These are phyloP conservation scores for Cataglyphis hispanica DNA, from an alignment of 1,140 invertebrate species.

Conservation along the genomic window DNA sequence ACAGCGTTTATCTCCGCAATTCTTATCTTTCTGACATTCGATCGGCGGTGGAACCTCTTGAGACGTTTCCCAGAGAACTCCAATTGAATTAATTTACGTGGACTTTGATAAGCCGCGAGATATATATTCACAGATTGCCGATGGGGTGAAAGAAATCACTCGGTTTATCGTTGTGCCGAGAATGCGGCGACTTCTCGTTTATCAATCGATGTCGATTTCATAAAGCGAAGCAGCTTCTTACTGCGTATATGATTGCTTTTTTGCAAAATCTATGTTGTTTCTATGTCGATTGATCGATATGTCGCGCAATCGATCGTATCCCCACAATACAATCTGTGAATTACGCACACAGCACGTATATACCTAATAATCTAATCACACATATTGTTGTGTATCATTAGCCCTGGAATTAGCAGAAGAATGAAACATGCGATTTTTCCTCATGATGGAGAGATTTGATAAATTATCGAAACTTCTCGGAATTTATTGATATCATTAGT, in stretches of 20 bases:
- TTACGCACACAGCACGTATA: not conserved
- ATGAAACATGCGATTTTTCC: not conserved
- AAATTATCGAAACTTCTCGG: slow-evolving; percentile 11
- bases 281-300: slow-evolving; percentile 50
- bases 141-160: slow-evolving; percentile 16
- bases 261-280: slow-evolving; percentile 13
- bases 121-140: not conserved
- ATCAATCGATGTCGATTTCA: slow-evolving; percentile 58
- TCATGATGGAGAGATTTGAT: not conserved
- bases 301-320: slow-evolving; percentile 15
- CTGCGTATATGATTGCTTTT: slow-evolving; percentile 10
- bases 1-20: slow-evolving; percentile 50
- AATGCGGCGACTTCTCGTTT: slow-evolving; percentile 38
- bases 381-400: slow-evolving; percentile 1
- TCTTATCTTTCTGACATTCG: slow-evolving; percentile 47
- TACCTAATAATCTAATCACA: slow-evolving; percentile 11
- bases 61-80: slow-evolving; percentile 20
- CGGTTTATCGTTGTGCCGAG: not conserved
- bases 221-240: slow-evolving; percentile 40
- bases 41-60: slow-evolving; percentile 36
- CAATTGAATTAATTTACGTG: slow-evolving; percentile 62
- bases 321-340: slow-evolving; percentile 14
- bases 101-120: slow-evolving; percentile 36
- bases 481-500: slow-evolving; percentile 14
- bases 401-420: not conserved